These are phyloP conservation scores for Leptatherina wallacei DNA, from an alignment of 2,797 vertebrate species.

Conservation along the genomic window DNA sequence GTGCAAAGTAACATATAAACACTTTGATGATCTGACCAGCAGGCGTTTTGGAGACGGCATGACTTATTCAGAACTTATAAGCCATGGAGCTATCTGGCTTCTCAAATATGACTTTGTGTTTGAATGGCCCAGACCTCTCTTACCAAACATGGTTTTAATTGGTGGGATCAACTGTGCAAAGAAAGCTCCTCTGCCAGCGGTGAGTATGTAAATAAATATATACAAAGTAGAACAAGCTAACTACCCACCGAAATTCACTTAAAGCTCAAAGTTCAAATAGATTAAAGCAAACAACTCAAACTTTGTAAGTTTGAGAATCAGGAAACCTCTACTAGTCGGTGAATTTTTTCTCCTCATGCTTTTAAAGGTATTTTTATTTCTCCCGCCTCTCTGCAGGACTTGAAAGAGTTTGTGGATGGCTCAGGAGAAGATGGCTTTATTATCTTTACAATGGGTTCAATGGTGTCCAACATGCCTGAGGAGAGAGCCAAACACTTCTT, in stretches of 20 bases:
- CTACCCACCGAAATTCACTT: no score
- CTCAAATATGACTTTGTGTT: slow-evolving; percentile 85
- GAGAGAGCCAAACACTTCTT: slow-evolving; percentile 86
- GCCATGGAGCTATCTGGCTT: slow-evolving; percentile 79
- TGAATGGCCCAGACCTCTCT: slow-evolving; percentile 82
- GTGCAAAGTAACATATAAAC: slow-evolving; percentile 58
- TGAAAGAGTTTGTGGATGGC: slow-evolving; percentile 89
- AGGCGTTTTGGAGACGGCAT: slow-evolving; percentile 55
- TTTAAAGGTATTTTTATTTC: no score
- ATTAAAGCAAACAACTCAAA: no score
- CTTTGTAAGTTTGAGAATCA: no score
- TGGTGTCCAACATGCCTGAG: slow-evolving; percentile 88
- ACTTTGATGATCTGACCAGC: slow-evolving; percentile 75
- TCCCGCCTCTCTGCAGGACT: slow-evolving; percentile 81
- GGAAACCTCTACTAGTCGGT: no score
- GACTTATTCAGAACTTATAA: slow-evolving; percentile 71
- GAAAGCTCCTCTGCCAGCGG: slow-evolving; percentile 75
- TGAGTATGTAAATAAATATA: slow-evolving; percentile 72
- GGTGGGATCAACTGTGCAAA: slow-evolving; percentile 88
- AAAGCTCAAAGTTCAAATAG: no score
- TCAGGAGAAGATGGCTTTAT: slow-evolving; percentile 93
- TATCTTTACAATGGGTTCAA: slow-evolving; percentile 93
- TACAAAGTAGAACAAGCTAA: slow-evolving; percentile 5
- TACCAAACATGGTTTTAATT: slow-evolving; percentile 87
- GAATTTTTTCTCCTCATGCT: no score